Evolutionary conservation across 1,140 invertebrate species (phyloP).

Genomic region (Scaptomyza graminum): DNA sequence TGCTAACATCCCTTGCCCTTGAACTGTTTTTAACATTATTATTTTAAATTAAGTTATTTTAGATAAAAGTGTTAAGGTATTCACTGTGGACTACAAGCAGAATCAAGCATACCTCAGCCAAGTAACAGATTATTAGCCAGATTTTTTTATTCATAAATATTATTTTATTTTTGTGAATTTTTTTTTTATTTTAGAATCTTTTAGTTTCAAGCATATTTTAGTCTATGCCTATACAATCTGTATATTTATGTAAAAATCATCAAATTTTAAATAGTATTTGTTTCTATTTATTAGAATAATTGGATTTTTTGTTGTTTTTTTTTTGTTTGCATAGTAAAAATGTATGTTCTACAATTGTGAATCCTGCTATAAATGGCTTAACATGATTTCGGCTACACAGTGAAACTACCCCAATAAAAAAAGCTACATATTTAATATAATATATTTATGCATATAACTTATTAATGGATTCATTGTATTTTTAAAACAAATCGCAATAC

Average conservation of each 20-base stretch:
- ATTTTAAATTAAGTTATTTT: slow-evolving; percentile 1
- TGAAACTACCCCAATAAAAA: not conserved
- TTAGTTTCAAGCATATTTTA: not conserved
- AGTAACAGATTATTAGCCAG: too few relatives aligned
- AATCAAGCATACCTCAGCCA: too few relatives aligned
- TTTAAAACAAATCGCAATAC: slow-evolving; percentile 59
- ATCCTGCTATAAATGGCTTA: not conserved
- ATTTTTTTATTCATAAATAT: too few relatives aligned
- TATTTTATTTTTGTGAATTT: not conserved
- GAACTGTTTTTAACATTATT: slow-evolving; percentile 1
- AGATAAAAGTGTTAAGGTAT: too few relatives aligned
- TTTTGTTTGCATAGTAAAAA: not conserved
- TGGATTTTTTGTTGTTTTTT: too few relatives aligned
- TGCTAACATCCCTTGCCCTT: slow-evolving; percentile 52
- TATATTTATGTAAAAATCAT: not conserved
- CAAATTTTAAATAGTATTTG: not conserved
- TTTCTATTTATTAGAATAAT: not conserved
- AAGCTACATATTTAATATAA: not conserved
- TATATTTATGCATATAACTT: not conserved
- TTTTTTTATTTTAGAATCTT: not conserved
- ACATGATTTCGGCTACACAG: not conserved
- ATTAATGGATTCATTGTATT: slow-evolving; percentile 36
- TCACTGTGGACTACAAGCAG: too few relatives aligned
- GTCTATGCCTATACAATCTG: slow-evolving; percentile 1
- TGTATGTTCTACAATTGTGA: not conserved